Evolutionary conservation across 2,888 invertebrate genomes (phyloP), one percentile per base, ranked within the genome.

Genomic region (Leptinotarsa peninsularis): DNA sequence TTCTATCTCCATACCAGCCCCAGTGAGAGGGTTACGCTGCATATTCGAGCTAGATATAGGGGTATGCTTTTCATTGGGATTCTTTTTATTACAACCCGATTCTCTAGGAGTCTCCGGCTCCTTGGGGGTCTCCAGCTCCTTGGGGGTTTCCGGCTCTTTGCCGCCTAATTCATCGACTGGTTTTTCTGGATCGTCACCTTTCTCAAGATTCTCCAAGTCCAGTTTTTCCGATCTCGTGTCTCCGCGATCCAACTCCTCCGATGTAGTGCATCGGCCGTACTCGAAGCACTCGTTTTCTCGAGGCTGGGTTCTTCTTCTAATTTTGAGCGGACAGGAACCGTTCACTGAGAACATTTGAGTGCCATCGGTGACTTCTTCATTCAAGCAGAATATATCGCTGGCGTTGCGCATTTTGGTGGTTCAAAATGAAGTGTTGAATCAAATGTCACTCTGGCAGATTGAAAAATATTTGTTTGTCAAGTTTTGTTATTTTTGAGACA

Each of bases 321-420:
- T 84, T 71, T 84, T 84, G 75, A 86, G 81, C 0, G 86, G 87
- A 71, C 86, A 85, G 14, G 84, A 82, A 4, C 87, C 88, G 49
- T 85, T 85, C 27, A 86, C 85, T 0, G 88, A 87, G 77, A 87
- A 87, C 78, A 88, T 86, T 75, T 85, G 82, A 52, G 82, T 85
- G 43, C 86, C 86, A 72, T 85, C 86, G 54, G 85, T 84, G 66
- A 82, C 80, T n/a, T 84, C 82, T 63, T 86, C 85, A 75, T 85
- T 84, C 71, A 87, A 81, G 75, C 85, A 86, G 79, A 88, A 88
- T 68, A 88, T 87, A 79, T 88, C 87, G 81, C 88, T 87, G 14
- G 83, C 78, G 76, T 85, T 86, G 23, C 85, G 84, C 83, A 81
- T 83, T 63, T 75, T 77, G 73, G 63, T 23, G 18, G 49, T 18